These are phyloP conservation scores for Leucozona laternaria DNA, from an alignment of 2,888 invertebrate species.

Conservation along the genomic window DNA sequence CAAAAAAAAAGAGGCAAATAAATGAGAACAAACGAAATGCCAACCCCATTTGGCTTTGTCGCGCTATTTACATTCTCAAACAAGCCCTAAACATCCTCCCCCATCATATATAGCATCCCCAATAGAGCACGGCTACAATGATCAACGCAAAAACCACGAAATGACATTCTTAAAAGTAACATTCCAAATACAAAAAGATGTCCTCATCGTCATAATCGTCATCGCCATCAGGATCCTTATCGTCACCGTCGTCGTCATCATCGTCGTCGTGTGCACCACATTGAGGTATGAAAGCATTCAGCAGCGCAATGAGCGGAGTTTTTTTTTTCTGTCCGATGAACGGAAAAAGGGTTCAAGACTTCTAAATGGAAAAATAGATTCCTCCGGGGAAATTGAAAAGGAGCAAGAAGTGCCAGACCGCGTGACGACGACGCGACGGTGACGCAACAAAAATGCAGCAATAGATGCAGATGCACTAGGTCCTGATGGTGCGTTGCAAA, in stretches of 20 bases:
- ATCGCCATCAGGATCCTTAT: constrained; percentile 44
- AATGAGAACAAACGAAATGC: constrained; percentile 49
- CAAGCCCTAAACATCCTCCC: background rate
- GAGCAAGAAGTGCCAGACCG: constrained; percentile 40
- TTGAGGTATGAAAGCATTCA: constrained; percentile 48
- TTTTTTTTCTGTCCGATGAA: constrained; percentile 33
- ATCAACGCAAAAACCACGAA: constrained; percentile 48
- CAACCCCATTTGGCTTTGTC: constrained; percentile 64
- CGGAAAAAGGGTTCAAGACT: constrained; percentile 25
- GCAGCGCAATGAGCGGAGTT: constrained; percentile 1
- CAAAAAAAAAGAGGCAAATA: background rate
- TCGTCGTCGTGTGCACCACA: background rate
- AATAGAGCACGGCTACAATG: constrained; percentile 11
- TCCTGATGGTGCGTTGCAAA: constrained; percentile 7
- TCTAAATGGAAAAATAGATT: constrained; percentile 58
- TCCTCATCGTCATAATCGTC: constrained; percentile 25
- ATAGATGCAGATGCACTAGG: constrained; percentile 22
- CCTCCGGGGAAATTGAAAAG: constrained; percentile 65
- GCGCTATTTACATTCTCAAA: constrained; percentile 16
- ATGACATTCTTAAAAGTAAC: constrained; percentile 59
- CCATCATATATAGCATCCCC: background rate
- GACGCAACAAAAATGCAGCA: constrained; percentile 11
- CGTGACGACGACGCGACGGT: constrained; percentile 3
- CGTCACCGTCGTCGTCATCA: background rate
- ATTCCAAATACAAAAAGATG: constrained; percentile 54